Evolutionary conservation across 2,888 invertebrate genomes (phyloP).

Genomic region (Polia nebulosa): DNA sequence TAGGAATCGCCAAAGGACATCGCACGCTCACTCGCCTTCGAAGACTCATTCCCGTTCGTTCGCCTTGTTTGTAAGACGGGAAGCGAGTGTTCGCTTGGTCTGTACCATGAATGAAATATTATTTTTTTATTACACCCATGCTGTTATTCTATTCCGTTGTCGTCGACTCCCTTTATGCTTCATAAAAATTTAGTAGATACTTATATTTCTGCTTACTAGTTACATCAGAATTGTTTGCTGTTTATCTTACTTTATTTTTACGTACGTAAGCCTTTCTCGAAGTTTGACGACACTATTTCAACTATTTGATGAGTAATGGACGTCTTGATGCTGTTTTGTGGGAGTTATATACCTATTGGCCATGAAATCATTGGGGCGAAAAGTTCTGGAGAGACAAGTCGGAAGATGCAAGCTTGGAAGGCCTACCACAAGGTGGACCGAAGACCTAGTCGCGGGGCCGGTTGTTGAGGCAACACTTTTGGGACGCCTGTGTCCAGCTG

Average conservation of each 20-base stretch:
- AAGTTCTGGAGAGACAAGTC: not conserved
- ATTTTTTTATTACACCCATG: constrained; percentile 70
- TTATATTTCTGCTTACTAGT: constrained; percentile 73
- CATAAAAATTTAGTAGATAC: constrained; percentile 78
- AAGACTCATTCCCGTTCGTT: not conserved
- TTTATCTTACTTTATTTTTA: constrained; percentile 70
- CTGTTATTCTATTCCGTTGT: constrained; percentile 71
- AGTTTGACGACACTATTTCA: constrained; percentile 14
- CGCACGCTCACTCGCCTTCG: not conserved
- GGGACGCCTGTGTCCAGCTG: too few relatives aligned
- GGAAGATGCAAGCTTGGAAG: too few relatives aligned
- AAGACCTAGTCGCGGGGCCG: too few relatives aligned
- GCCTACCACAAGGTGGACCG: not conserved
- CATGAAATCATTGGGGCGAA: not conserved
- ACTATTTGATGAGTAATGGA: constrained; percentile 12
- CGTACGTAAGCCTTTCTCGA: constrained; percentile 47
- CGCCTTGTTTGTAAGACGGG: not conserved
- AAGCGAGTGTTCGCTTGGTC: not conserved
- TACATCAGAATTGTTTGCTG: constrained; percentile 72
- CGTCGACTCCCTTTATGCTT: constrained; percentile 73
- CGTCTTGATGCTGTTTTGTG: not conserved
- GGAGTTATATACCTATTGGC: not conserved
- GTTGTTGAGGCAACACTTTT: too few relatives aligned
- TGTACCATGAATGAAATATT: constrained; percentile 47
- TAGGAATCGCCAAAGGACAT: not conserved